A percentile compares a stretch with the other conserved stretches of the same genome.
Conservation (phyloP, 37 sponge, comb jelly and placozoan genomes). For the Hormiphora californensis region DNA sequence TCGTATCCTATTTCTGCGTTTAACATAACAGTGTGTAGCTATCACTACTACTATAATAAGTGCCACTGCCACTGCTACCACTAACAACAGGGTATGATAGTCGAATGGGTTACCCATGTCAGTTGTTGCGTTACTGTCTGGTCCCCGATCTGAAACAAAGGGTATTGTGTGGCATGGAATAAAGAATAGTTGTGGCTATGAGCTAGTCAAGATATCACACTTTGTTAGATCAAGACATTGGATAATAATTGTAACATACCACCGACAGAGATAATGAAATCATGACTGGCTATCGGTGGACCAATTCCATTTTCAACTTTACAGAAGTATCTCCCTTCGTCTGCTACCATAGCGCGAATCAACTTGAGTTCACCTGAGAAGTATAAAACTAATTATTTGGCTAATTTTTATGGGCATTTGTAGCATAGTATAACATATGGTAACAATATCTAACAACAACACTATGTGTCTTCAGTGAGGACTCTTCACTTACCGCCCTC, state of each 20-base stretch:
- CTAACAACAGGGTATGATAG: not conserved
- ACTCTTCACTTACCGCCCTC: too few species aligned
- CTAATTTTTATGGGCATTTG: too few species aligned
- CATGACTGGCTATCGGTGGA: not conserved
- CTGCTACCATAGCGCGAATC: constrained; percentile 9
- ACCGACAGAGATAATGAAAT: not conserved
- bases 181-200: not conserved
- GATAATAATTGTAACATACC: not conserved
- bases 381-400: not conserved
- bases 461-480: too few species aligned
- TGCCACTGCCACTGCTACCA: not conserved
- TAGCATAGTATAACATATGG: too few species aligned
- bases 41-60: not conserved
- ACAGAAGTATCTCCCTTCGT: constrained; percentile 37
- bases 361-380: constrained; percentile 16
- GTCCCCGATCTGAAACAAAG: too few species aligned
- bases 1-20: too few species aligned
- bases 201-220: not conserved
- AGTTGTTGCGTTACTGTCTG: constrained; percentile 28
- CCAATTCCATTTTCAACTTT: constrained; percentile 3
- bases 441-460: too few species aligned
- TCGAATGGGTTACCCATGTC: constrained; percentile 5
- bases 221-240: not conserved
- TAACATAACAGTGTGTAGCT: not conserved
- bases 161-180: too few species aligned